phyloP scores from a whole-genome alignment of 2,113 vertebrate species.

The Labeo rohita region DNA sequence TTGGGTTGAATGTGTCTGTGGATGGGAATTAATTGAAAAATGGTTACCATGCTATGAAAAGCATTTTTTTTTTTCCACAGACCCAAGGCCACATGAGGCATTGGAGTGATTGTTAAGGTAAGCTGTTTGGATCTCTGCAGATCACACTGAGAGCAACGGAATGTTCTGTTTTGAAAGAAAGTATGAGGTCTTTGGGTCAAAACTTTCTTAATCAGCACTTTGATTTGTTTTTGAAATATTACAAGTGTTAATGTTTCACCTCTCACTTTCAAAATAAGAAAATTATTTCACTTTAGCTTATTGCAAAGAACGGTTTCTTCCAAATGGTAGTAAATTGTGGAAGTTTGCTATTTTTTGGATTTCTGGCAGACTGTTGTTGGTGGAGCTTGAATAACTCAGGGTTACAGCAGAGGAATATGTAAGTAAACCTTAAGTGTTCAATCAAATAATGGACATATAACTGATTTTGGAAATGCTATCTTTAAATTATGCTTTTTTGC shows the following conservation, averaged over 20 bases:
- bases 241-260: neutral
- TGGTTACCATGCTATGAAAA: slow-evolving; percentile 68
- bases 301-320: neutral
- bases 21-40: slow-evolving; percentile 72
- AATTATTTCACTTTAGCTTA: neutral
- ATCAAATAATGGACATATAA: no score
- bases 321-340: neutral
- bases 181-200: neutral
- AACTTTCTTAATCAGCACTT: neutral
- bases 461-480: no score
- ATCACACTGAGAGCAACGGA: slow-evolving; percentile 43
- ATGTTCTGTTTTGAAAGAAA: slow-evolving; percentile 30
- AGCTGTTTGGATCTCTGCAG: slow-evolving; percentile 51
- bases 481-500: no score
- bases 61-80: slow-evolving; percentile 52
- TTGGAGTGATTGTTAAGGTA: slow-evolving; percentile 58
- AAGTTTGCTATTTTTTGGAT: no score
- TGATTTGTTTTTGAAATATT: slow-evolving; percentile 4
- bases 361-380: no score
- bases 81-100: slow-evolving; percentile 66
- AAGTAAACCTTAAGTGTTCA: no score
- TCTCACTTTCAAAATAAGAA: neutral
- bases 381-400: no score
- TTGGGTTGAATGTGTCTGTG: slow-evolving; percentile 70
- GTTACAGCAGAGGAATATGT: no score